Base-by-base conservation (phyloP, 1,140 invertebrate species). In the Phymastichus coffea region DNA sequence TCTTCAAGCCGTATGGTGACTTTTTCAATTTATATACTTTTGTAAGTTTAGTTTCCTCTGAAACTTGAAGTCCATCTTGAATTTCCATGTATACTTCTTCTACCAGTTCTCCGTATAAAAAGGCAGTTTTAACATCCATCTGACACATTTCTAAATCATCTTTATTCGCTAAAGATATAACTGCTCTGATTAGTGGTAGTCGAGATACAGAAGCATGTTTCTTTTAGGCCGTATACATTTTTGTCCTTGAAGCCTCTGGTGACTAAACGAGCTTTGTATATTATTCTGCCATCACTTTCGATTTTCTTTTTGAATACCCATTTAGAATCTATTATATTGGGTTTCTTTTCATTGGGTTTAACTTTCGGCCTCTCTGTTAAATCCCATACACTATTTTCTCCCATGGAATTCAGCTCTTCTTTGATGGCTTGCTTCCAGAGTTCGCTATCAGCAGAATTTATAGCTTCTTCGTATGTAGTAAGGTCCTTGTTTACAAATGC, bases 11-110 rank as follows among this genome's bases (percentile, higher is more conserved):
- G 43, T 59, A 59, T 2, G 59, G 12, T 12, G 43, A 9, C 54
- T 15, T 54, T 23, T 59, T 22, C 23, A 59, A 53, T 55, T 54
- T 53, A 23, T 55, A 58, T 3, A 57, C 55, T 58, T 46, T 63
- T 7, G 35, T 9, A 4, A 17, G 7, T 56, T 9, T 62, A 20
- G 4, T 33, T 40, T 62, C n/a, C 22, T 41, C 23, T n/a, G 22
- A n/a, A n/a, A n/a, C n/a, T 46, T 23, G 12, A 26, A 10, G 12
- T 38, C 25, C 23, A 26, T 15, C 44, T 17, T 23, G 44, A 14
- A 47, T 47, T 15, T 47, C 25, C n/a, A 47, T n/a, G n/a, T n/a
- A n/a, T n/a, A n/a, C n/a, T n/a, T n/a, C n/a, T n/a, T n/a, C n/a
- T n/a, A n/a, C n/a, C n/a, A n/a, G n/a, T n/a, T n/a, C n/a, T 47